Conservation (phyloP, 1,140 invertebrate genomes). For the Aphidius ervi region DNA sequence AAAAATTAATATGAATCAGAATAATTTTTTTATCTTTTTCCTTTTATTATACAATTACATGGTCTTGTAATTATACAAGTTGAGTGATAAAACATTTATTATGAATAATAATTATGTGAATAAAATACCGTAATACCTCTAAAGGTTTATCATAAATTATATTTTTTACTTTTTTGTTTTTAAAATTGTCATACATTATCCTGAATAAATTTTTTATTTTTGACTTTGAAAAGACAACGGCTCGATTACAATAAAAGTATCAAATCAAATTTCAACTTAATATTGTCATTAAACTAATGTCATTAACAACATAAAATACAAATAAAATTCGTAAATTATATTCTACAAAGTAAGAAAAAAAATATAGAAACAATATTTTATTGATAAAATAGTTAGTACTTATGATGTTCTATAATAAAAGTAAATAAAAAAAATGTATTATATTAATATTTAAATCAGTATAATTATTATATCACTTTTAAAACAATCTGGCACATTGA, state of each 20-base stretch:
- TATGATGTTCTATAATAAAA: background rate
- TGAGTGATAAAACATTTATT: constrained; percentile 36
- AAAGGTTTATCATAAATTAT: constrained; percentile 13
- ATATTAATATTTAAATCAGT: background rate
- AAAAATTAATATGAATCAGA: no score
- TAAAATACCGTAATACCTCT: constrained; percentile 39
- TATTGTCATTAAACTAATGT: background rate
- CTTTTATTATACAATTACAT: no score
- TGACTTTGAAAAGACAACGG: no score
- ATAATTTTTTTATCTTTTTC: no score
- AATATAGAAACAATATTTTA: background rate
- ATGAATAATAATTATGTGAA: constrained; percentile 37
- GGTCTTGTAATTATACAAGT: no score
- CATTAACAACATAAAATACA: background rate
- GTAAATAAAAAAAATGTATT: background rate
- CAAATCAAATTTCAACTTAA: no score
- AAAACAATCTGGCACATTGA: constrained; percentile 7
- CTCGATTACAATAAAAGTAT: no score
- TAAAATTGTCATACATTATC: background rate
- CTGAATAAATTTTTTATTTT: no score
- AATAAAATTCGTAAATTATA: background rate
- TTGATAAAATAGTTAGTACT: background rate
- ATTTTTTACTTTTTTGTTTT: constrained; percentile 17
- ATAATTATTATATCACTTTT: background rate
- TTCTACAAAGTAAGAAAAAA: background rate